These are phyloP conservation scores for Pandemis cinnamomeana DNA, from an alignment of 2,888 invertebrate genomes.

Conservation along the genomic window DNA sequence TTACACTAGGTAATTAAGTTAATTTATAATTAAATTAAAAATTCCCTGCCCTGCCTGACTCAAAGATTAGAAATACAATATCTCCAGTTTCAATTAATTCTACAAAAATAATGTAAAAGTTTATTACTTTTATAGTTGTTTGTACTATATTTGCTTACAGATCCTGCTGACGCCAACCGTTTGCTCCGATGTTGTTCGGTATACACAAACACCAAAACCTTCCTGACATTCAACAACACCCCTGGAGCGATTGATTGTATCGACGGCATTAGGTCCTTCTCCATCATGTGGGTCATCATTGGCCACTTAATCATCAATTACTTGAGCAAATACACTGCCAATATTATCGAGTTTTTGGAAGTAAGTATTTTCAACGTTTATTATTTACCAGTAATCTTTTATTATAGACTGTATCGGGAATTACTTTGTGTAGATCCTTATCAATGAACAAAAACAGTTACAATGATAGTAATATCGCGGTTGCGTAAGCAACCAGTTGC, in stretches of 20 bases:
- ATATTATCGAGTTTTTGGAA: neutral
- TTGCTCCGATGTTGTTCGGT: conserved; percentile 53
- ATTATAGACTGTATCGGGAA: neutral
- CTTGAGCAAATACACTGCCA: conserved; percentile 5
- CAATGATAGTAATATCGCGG: too few relatives aligned
- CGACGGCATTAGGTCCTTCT: conserved; percentile 68
- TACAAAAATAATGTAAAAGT: too few relatives aligned
- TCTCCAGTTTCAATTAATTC: too few relatives aligned
- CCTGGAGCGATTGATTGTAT: conserved; percentile 63
- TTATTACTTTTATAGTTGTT: too few relatives aligned
- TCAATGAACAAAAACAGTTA: too few relatives aligned
- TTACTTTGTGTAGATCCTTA: too few relatives aligned
- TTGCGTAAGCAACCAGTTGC: too few relatives aligned
- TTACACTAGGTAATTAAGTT: too few relatives aligned
- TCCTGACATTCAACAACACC: conserved; percentile 55
- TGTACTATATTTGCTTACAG: neutral
- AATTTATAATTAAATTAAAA: too few relatives aligned
- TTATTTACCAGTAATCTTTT: neutral
- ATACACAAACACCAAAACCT: conserved; percentile 63
- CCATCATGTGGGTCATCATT: conserved; percentile 72
- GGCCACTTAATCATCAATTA: conserved; percentile 56
- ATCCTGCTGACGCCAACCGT: conserved; percentile 46
- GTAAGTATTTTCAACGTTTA: neutral
- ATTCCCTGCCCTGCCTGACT: too few relatives aligned
- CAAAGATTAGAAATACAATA: too few relatives aligned